Base-by-base conservation (phyloP, 2,888 invertebrate species). In the Lithosia quadra region DNA sequence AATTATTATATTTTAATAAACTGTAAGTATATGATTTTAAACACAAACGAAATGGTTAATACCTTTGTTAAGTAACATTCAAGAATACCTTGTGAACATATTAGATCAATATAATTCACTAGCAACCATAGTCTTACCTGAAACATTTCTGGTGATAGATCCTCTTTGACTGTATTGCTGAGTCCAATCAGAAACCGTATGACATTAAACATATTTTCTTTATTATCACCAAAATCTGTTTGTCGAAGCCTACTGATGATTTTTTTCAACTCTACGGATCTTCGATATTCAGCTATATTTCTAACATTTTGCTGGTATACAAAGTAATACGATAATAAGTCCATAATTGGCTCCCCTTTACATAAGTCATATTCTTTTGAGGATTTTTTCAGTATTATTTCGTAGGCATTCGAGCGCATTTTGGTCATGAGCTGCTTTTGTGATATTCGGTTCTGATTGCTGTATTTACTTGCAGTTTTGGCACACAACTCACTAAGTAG, bases 371-470 rank as follows among this genome's bases (percentile, higher is more conserved):
- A 73, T 55, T 88, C 87, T 74, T 86, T 81, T 1, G 80, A 62
- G 13, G 90, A 86, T 78, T 92, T 94, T 75, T 91, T 93, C 49
- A 95, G 81, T 72, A 95, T 91, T 28, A 95, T 90, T 80, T 94
- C 95, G 69, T 91, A 95, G 0, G 92, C 87, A 66, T 86, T 82
- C 5, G 94, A 90, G 69, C 94, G 87, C 92, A 95, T 91, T 85
- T 91, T 91, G 8, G 83, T 79, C 22, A 85, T 79, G 9, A 93
- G 82, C 18, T 78, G 75, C 70, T 87, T 92, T 66, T 88, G 90
- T 53, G 92, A 88, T 72, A 91, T 76, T 73, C 84, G 87, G 65
- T 82, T 91, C 34, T 89, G 87, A 49, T 73, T 73, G 71, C 86
- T 86, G 75, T 91, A 90, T 74, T 90, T 90, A 43, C 85, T 79